Evolutionary conservation across 2,797 vertebrate genomes (phyloP).

Genomic region (Urocyon cinereoargenteus): DNA sequence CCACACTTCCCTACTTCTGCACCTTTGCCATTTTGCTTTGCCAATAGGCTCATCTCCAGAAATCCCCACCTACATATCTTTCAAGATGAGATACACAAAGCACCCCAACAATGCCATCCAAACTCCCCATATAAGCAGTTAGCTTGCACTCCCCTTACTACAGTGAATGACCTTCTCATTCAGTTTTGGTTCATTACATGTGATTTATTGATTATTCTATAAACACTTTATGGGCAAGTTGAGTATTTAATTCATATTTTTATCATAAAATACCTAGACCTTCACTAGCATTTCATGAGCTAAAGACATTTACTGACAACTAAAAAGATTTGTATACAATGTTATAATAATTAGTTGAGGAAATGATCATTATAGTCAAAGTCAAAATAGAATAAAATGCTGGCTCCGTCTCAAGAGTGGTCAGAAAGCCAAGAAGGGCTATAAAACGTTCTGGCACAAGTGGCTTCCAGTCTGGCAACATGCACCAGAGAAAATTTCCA

Average conservation of each 20-base stretch:
- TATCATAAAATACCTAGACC: background rate
- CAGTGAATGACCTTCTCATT: background rate
- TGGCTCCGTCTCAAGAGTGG: background rate
- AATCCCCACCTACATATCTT: background rate
- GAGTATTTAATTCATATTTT: slow-evolving; percentile 25
- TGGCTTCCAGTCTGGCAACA: slow-evolving; percentile 4
- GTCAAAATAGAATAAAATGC: slow-evolving; percentile 31
- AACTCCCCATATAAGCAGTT: background rate
- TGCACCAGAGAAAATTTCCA: background rate
- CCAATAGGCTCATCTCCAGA: background rate
- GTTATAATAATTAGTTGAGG: background rate
- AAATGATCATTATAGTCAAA: slow-evolving; percentile 24
- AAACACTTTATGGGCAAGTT: background rate
- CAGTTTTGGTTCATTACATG: background rate
- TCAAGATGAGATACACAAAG: background rate
- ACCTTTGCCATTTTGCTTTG: background rate
- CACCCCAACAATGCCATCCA: background rate
- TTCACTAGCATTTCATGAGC: background rate
- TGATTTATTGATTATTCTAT: background rate
- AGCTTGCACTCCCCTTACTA: background rate
- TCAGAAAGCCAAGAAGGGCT: slow-evolving; percentile 18
- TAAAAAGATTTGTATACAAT: background rate
- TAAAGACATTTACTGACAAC: background rate
- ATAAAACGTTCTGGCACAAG: slow-evolving; percentile 1
- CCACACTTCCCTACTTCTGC: background rate